A percentile compares a stretch with the other conserved stretches of the same genome.
Evolutionary conservation across 2,797 vertebrate species (phyloP).

Genomic region (Protonibea diacanthus): DNA sequence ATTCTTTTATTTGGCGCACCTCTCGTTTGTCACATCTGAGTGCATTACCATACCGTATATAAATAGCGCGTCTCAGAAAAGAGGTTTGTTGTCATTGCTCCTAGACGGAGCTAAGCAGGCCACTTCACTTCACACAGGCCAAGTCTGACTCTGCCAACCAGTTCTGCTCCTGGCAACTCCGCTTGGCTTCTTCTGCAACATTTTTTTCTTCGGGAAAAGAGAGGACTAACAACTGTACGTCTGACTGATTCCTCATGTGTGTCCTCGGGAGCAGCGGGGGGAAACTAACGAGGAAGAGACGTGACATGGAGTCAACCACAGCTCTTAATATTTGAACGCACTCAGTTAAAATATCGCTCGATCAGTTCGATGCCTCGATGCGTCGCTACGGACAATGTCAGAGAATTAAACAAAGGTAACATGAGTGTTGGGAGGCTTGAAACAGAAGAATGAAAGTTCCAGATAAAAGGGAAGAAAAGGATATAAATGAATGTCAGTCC

Average conservation of each 20-base stretch:
- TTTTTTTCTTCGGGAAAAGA: conserved; percentile 37
- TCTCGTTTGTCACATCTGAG: conserved; percentile 50
- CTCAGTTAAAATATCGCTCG: conserved; percentile 53
- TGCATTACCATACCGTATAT: conserved; percentile 21
- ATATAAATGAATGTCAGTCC: conserved; percentile 70
- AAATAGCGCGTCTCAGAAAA: conserved; percentile 30
- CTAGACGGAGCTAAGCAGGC: conserved; percentile 51
- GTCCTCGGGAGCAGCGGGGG: conserved; percentile 53
- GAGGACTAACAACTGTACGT: conserved; percentile 56
- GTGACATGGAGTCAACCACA: conserved; percentile 60
- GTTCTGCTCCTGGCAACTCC: conserved; percentile 39
- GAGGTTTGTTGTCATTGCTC: conserved; percentile 55
- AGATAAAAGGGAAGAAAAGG: conserved; percentile 61
- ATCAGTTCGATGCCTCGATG: conserved; percentile 40
- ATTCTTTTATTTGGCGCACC: conserved; percentile 11
- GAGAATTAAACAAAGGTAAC: conserved; percentile 49
- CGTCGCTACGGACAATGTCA: conserved; percentile 39
- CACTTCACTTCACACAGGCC: conserved; percentile 45
- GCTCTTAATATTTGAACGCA: conserved; percentile 60
- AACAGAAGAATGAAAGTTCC: conserved; percentile 47
- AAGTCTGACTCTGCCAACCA: conserved; percentile 41
- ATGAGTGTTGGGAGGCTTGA: conserved; percentile 20
- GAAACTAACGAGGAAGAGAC: conserved; percentile 58
- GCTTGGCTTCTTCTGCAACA: conserved; percentile 53
- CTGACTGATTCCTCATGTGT: conserved; percentile 71